Conservation (phyloP, 2,888 invertebrate species). For the Trichopoda pennipes region DNA sequence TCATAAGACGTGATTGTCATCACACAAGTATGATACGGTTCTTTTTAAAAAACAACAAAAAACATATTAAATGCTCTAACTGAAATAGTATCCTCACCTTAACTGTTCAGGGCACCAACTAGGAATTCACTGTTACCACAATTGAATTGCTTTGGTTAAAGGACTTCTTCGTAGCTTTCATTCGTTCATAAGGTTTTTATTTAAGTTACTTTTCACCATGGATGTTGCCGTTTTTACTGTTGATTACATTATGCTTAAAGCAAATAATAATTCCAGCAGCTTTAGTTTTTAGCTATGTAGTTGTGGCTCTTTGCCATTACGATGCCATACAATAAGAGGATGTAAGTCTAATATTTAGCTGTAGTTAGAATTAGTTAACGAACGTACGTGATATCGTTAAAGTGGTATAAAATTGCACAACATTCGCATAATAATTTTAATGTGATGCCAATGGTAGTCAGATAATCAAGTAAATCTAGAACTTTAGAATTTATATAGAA, state of each 20-base stretch:
- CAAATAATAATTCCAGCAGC: conserved; percentile 53
- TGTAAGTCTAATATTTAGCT: conserved; percentile 74
- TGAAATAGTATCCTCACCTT: conserved; percentile 21
- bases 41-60: conserved; percentile 50
- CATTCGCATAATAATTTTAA: conserved; percentile 76
- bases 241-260: conserved; percentile 59
- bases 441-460: conserved; percentile 64
- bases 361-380: conserved; percentile 80
- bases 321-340: conserved; percentile 42
- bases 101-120: background rate
- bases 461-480: conserved; percentile 5
- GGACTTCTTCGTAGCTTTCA: conserved; percentile 37
- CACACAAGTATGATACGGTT: conserved; percentile 39
- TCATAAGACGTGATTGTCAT: conserved; percentile 62
- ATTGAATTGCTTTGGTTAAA: conserved; percentile 16
- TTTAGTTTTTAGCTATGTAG: conserved; percentile 30
- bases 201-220: conserved; percentile 8
- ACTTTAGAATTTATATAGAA: conserved; percentile 16
- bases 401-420: conserved; percentile 77
- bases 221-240: conserved; percentile 39
- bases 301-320: background rate
- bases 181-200: conserved; percentile 9
- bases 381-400: conserved; percentile 80
- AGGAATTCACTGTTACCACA: conserved; percentile 16
- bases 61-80: conserved; percentile 57